Evolutionary conservation across 2,888 invertebrate genomes (phyloP), one percentile per base, ranked within the genome.

Genomic region (Brassicogethes aeneus): DNA sequence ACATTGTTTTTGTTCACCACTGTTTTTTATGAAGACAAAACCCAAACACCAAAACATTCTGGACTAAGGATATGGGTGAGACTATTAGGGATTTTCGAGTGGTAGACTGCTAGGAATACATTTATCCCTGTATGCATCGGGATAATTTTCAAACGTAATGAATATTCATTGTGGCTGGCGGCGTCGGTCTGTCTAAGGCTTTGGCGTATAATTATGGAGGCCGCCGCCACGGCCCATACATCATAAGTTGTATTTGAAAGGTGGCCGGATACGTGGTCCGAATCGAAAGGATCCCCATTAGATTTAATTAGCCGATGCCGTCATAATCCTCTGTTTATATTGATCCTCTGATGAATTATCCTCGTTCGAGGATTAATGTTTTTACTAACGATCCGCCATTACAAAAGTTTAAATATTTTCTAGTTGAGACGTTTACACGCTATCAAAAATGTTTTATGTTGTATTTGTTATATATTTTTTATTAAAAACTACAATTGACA

Each of bases 221-320:
- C 23, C 56, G 54, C 54, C 55, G 56, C 52, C 42, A 44, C 47
- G 54, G 52, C 56, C n/a, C 52, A 61, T 62, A 62, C 60, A 63
- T 63, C 63, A 63, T 61, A 62, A 61, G 59, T 59, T 54, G 54
- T 55, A 59, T 61, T 58, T 60, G 61, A 61, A 62, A 62, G 61
- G 60, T 61, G 59, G 40, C 56, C 54, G 56, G 54, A 53, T 58
- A 60, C 61, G 57, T 57, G 61, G 55, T 44, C 51, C 51, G 61
- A 58, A 60, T 62, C 52, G 57, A 60, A 57, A 54, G 57, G 51
- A 52, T 51, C 52, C 51, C 52, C 50, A 60, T 60, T 60, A 56
- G 57, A 60, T 61, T 61, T 61, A 62, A 61, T 61, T 59, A 61
- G 57, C 49, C 43, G 38, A 34, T 40, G 46, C 49, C 49, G 51